Evolutionary conservation across 2,888 invertebrate genomes (phyloP).

Genomic region (Acronicta leporina): DNA sequence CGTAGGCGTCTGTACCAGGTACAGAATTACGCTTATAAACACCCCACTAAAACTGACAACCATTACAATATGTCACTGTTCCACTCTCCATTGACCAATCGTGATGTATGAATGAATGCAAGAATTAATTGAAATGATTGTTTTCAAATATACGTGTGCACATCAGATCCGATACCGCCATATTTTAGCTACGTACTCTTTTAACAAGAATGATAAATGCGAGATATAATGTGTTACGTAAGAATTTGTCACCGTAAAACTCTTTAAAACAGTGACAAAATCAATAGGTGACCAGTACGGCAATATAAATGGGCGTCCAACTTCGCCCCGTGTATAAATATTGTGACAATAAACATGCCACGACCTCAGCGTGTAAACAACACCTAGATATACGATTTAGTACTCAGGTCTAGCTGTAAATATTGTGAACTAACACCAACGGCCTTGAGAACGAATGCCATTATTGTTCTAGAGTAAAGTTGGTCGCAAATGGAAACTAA

Average conservation of each 20-base stretch:
- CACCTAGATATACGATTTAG: conserved; percentile 44
- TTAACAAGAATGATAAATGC: conserved; percentile 18
- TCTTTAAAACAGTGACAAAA: conserved; percentile 19
- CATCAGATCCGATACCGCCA: no score
- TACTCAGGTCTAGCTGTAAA: conserved; percentile 32
- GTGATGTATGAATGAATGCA: no score
- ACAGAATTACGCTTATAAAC: no score
- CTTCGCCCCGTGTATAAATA: conserved; percentile 45
- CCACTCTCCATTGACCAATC: neutral
- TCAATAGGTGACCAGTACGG: conserved; percentile 27
- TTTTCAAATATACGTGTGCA: no score
- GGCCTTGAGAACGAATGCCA: neutral
- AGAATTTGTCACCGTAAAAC: conserved; percentile 7
- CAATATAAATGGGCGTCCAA: conserved; percentile 21
- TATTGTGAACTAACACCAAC: conserved; percentile 14
- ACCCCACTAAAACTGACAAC: no score
- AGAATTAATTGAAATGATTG: no score
- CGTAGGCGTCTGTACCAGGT: no score
- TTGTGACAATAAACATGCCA: conserved; percentile 47
- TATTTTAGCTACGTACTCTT: neutral
- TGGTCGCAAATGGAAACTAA: no score
- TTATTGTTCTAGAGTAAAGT: neutral
- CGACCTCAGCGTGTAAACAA: conserved; percentile 44
- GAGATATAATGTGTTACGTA: neutral
- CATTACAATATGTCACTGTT: no score